Evolutionary conservation across 2,113 vertebrate genomes (phyloP).

Genomic region (Mastomys coucha): DNA sequence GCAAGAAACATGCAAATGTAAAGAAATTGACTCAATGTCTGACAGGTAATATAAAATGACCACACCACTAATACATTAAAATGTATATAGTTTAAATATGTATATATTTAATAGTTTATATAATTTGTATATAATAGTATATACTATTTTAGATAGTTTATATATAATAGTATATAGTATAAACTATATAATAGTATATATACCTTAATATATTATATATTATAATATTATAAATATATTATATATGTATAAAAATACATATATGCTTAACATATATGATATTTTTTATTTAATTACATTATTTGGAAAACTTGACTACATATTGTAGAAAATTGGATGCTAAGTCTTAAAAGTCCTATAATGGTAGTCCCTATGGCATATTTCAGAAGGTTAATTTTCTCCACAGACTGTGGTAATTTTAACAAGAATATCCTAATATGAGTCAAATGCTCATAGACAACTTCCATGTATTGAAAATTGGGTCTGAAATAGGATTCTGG

Average conservation of each 20-base stretch:
- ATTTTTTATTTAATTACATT: slow-evolving; percentile 34
- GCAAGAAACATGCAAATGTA: not conserved
- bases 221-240: not conserved
- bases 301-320: slow-evolving; percentile 40
- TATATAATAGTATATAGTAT: too few species aligned
- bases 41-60: slow-evolving; percentile 41
- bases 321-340: slow-evolving; percentile 66
- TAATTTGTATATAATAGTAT: too few species aligned
- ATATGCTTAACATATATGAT: slow-evolving; percentile 2
- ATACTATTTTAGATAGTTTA: too few species aligned
- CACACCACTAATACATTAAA: slow-evolving; percentile 31
- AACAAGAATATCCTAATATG: slow-evolving; percentile 65
- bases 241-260: not conserved
- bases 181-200: too few species aligned
- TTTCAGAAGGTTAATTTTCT: slow-evolving; percentile 73
- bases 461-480: slow-evolving; percentile 62
- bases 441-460: slow-evolving; percentile 52
- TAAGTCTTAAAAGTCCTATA: slow-evolving; percentile 39
- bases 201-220: too few species aligned
- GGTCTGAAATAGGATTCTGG: slow-evolving; percentile 69
- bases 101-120: not conserved
- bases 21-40: slow-evolving; percentile 24
- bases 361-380: slow-evolving; percentile 37
- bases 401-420: slow-evolving; percentile 62
- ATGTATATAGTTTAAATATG: not conserved